phyloP scores from a whole-genome alignment of 2,888 invertebrate genomes.

The Drosophila nigricruria region DNA sequence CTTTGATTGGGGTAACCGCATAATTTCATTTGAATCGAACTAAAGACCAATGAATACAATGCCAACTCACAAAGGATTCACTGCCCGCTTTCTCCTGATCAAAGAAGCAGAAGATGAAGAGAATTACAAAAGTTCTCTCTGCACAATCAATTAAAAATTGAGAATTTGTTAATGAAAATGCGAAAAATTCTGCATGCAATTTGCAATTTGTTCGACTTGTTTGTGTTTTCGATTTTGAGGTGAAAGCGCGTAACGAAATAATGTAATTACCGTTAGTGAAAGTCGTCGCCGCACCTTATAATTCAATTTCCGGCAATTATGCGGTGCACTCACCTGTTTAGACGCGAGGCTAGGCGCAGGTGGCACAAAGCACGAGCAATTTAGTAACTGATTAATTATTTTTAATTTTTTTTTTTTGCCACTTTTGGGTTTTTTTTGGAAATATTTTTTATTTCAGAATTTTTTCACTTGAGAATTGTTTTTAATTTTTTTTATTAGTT shows the following conservation, averaged over 20 bases:
- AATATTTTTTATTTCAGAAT: neutral
- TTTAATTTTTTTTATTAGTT: conserved; percentile 2
- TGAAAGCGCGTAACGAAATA: conserved; percentile 5
- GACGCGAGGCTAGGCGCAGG: conserved; percentile 2
- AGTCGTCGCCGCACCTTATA: conserved; percentile 12
- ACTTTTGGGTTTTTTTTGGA: neutral
- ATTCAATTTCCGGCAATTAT: conserved; percentile 41
- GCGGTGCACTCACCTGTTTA: conserved; percentile 49
- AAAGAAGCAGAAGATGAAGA: neutral
- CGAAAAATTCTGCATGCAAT: neutral
- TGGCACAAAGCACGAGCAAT: neutral
- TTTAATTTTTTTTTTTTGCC: neutral
- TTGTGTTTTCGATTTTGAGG: neutral
- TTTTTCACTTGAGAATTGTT: conserved; percentile 5
- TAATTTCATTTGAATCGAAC: conserved; percentile 24
- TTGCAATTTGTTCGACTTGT: neutral
- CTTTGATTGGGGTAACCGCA: conserved; percentile 32
- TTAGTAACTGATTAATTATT: neutral
- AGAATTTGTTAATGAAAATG: neutral
- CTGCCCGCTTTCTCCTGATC: neutral
- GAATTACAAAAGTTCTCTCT: neutral
- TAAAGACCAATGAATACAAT: conserved; percentile 7
- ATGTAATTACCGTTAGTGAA: conserved; percentile 28
- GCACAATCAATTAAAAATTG: neutral
- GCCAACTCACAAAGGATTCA: neutral